These are phyloP conservation scores for Patella ulyssiponensis DNA, from an alignment of 2,888 invertebrate genomes.

Conservation along the genomic window DNA sequence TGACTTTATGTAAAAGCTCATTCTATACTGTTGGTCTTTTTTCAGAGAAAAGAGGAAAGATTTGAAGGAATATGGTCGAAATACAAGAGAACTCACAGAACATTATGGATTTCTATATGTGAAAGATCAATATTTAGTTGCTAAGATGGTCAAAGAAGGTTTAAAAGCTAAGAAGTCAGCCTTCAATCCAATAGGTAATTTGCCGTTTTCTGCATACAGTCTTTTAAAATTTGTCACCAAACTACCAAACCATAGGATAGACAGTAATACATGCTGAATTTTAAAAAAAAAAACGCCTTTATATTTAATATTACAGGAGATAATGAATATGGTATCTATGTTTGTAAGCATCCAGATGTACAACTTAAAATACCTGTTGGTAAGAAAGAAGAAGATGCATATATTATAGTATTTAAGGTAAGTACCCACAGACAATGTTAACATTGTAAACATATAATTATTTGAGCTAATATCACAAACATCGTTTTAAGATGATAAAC, in stretches of 20 bases:
- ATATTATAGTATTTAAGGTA: slow-evolving; percentile 60
- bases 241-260: too few relatives aligned
- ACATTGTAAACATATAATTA: too few relatives aligned
- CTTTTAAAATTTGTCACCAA: too few relatives aligned
- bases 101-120: slow-evolving; percentile 49
- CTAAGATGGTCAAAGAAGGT: slow-evolving; percentile 49
- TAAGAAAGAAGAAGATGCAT: slow-evolving; percentile 27
- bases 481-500: background rate
- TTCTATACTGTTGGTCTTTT: background rate
- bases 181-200: slow-evolving; percentile 52
- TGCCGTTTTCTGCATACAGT: too few relatives aligned
- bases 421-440: background rate
- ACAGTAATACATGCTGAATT: too few relatives aligned
- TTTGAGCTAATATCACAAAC: background rate
- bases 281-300: too few relatives aligned
- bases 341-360: slow-evolving; percentile 59
- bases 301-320: slow-evolving; percentile 43
- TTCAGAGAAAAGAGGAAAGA: slow-evolving; percentile 52
- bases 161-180: slow-evolving; percentile 38
- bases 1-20: too few relatives aligned
- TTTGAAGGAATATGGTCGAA: slow-evolving; percentile 59
- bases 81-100: slow-evolving; percentile 48
- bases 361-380: slow-evolving; percentile 47
- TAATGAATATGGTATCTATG: slow-evolving; percentile 53
- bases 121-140: slow-evolving; percentile 30